Percentiles rank a stretch among this genome's conserved stretches.
Conservation (phyloP, 2,113 vertebrate genomes). For the Picathartes gymnocephalus region DNA sequence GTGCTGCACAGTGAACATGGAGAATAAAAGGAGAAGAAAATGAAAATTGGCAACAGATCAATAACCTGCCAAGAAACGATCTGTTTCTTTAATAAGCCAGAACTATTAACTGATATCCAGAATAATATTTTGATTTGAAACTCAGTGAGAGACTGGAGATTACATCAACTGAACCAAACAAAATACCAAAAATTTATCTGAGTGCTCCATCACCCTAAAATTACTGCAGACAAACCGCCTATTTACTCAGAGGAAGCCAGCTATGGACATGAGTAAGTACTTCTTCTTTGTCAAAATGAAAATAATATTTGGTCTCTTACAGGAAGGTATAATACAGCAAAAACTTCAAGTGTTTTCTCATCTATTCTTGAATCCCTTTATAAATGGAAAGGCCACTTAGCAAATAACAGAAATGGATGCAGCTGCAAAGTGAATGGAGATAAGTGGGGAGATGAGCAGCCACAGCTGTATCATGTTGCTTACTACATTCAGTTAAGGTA, state of each 20-base stretch:
- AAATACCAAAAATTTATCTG: neutral
- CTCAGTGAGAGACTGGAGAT: neutral
- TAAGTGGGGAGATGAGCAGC: neutral
- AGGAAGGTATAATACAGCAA: neutral
- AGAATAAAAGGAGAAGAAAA: neutral
- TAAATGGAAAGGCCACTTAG: neutral
- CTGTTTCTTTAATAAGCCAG: neutral
- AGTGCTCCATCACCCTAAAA: neutral
- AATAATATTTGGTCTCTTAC: neutral
- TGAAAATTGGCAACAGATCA: neutral
- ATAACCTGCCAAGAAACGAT: neutral
- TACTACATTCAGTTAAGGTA: neutral
- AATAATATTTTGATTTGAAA: neutral
- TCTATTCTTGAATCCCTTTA: neutral
- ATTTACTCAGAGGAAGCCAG: neutral
- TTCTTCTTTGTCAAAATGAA: neutral
- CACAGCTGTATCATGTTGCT: neutral
- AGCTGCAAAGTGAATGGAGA: neutral
- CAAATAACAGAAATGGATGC: neutral
- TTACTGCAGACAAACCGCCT: neutral
- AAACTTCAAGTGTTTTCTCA: neutral
- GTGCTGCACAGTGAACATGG: accelerated
- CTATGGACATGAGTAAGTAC: neutral
- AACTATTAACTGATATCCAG: neutral
- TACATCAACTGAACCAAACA: neutral